A percentile compares a stretch with the other conserved stretches of the same genome.
Conservation (phyloP, 2,797 vertebrate species). For the Sebastes reedi region DNA sequence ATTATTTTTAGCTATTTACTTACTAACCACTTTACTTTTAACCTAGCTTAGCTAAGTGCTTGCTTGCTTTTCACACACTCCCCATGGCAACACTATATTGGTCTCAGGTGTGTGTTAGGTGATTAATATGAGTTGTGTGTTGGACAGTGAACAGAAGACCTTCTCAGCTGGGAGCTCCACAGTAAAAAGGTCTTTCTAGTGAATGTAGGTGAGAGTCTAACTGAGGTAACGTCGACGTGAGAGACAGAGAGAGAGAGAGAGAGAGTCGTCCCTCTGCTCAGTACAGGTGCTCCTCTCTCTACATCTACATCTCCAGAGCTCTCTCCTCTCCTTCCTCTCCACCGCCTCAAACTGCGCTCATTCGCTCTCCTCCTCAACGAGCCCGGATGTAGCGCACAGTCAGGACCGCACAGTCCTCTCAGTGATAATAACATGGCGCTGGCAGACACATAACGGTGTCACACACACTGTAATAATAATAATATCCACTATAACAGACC, state of each 20-base stretch:
- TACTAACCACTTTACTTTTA: not conserved
- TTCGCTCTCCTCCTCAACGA: conserved; percentile 66
- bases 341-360: conserved; percentile 62
- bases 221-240: not conserved
- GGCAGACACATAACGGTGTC: conserved; percentile 79
- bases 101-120: no score
- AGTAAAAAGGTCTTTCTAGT: not conserved
- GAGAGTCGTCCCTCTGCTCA: not conserved
- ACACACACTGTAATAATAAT: conserved; percentile 39
- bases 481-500: conserved; percentile 36
- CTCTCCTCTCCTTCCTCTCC: conserved; percentile 59
- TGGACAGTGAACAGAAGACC: not conserved
- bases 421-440: conserved; percentile 84
- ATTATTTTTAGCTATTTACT: not conserved
- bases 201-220: not conserved
- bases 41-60: not conserved
- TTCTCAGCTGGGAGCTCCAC: not conserved
- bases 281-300: conserved; percentile 74
- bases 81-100: not conserved
- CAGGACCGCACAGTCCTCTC: conserved; percentile 66
- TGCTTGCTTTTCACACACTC: not conserved
- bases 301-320: conserved; percentile 7
- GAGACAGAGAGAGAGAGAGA: not conserved
- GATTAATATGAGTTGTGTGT: no score
- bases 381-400: conserved; percentile 86